These are phyloP conservation scores for Patella depressa DNA, from an alignment of 2,888 invertebrate species.

Conservation along the genomic window DNA sequence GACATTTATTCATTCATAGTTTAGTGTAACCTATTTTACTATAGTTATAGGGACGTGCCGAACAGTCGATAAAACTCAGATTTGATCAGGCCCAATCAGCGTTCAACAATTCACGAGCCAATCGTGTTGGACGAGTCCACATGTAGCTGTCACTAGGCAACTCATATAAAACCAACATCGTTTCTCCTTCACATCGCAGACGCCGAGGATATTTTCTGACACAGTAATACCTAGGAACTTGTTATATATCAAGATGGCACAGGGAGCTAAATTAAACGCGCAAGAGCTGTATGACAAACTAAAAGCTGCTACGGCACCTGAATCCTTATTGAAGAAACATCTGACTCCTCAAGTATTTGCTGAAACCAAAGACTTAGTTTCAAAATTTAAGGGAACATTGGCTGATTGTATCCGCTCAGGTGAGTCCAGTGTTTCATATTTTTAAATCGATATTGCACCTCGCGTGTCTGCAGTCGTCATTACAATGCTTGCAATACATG, in stretches of 20 bases:
- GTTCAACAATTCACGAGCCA: not conserved
- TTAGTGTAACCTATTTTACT: too few relatives aligned
- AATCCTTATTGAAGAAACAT: slow-evolving; percentile 81
- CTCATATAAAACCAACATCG: slow-evolving; percentile 4
- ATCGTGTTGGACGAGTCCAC: not conserved
- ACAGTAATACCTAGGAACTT: not conserved
- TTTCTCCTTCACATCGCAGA: not conserved
- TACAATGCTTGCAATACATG: too few relatives aligned
- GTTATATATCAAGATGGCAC: slow-evolving; percentile 13
- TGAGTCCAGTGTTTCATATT: slow-evolving; percentile 60
- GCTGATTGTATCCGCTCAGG: slow-evolving; percentile 78
- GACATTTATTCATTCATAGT: too few relatives aligned
- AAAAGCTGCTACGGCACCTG: slow-evolving; percentile 32
- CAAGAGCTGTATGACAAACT: slow-evolving; percentile 36
- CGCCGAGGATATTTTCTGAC: not conserved
- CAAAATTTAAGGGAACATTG: slow-evolving; percentile 52
- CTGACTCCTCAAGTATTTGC: slow-evolving; percentile 48
- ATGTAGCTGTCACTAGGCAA: slow-evolving; percentile 1
- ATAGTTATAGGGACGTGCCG: too few relatives aligned
- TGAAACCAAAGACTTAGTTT: slow-evolving; percentile 46
- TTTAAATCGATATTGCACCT: too few relatives aligned
- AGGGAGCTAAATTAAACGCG: not conserved
- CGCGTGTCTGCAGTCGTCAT: too few relatives aligned
- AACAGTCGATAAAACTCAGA: too few relatives aligned
- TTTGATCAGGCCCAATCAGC: too few relatives aligned